Conservation (phyloP, 2,113 vertebrate species). For the Amphilophus citrinellus region DNA sequence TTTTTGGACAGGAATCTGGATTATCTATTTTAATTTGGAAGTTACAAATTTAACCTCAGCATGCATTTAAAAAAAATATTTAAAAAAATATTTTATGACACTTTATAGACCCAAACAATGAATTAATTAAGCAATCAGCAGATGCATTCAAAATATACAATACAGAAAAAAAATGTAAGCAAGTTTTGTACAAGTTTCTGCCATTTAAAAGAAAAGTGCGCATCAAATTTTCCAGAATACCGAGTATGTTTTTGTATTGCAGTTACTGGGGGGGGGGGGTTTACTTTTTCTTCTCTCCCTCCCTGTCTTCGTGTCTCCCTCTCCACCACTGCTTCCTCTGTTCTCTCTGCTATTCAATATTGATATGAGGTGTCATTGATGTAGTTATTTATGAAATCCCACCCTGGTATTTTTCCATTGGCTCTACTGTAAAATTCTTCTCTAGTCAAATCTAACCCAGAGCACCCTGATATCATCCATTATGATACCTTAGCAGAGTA, state of each 20-base stretch:
- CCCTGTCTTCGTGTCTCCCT: neutral
- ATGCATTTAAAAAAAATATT: neutral
- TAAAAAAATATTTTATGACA: neutral
- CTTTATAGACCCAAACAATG: neutral
- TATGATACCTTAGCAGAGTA: neutral
- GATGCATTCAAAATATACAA: neutral
- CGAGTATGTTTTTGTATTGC: neutral
- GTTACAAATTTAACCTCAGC: neutral
- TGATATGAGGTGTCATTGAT: conserved; percentile 57
- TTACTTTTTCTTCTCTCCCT: neutral
- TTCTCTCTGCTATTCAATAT: conserved; percentile 37
- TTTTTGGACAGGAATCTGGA: neutral
- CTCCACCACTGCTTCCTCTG: conserved; percentile 2
- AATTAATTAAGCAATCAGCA: neutral
- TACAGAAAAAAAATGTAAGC: no score
- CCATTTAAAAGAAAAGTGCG: neutral
- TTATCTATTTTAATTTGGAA: neutral
- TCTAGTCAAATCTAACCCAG: conserved; percentile 32
- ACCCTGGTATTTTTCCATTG: conserved; percentile 56
- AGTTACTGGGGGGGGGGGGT: neutral
- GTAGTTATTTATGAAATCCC: conserved; percentile 53
- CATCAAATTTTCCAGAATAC: neutral
- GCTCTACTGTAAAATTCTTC: conserved; percentile 26
- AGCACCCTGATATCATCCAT: conserved; percentile 7
- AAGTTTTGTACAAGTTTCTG: neutral